phyloP scores from a whole-genome alignment of 1,140 invertebrate genomes.

The Episyrphus balteatus region DNA sequence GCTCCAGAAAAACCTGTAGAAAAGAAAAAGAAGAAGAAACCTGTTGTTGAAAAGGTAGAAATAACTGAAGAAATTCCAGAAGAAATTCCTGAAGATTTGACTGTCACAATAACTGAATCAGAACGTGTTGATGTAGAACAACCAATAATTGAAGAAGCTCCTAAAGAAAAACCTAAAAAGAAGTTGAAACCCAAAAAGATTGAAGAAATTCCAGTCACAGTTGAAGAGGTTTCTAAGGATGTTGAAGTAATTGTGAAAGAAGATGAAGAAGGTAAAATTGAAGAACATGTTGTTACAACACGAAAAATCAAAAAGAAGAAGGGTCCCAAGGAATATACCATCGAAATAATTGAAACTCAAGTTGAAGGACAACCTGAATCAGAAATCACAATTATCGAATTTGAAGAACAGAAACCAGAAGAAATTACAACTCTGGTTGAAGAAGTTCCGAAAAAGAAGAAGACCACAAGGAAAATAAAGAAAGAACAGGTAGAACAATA shows the following conservation, averaged over 20 bases:
- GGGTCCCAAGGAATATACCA: conserved; percentile 16
- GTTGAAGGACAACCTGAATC: conserved; percentile 14
- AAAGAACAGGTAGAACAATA: conserved; percentile 18
- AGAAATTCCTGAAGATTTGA: neutral
- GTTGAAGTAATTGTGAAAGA: conserved; percentile 9
- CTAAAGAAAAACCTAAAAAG: conserved; percentile 12
- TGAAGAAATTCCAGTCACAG: conserved; percentile 10
- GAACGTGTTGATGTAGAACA: conserved; percentile 7
- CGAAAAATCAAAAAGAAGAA: conserved; percentile 16
- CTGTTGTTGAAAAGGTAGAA: conserved; percentile 9
- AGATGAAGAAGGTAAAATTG: conserved; percentile 9
- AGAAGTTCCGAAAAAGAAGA: conserved; percentile 12
- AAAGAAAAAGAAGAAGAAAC: neutral
- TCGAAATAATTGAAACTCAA: conserved; percentile 18
- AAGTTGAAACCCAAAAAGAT: conserved; percentile 10
- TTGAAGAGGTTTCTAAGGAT: conserved; percentile 16
- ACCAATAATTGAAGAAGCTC: conserved; percentile 4
- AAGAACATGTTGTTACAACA: conserved; percentile 16
- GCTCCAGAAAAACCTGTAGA: conserved; percentile 16
- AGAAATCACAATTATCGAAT: conserved; percentile 14
- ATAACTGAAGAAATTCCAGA: neutral
- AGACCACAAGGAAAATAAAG: conserved; percentile 11
- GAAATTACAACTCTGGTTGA: neutral
- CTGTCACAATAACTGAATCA: conserved; percentile 11
- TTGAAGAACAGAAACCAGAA: conserved; percentile 9